Base-by-base conservation (phyloP, 2,113 vertebrate species). In the Geococcyx californianus region DNA sequence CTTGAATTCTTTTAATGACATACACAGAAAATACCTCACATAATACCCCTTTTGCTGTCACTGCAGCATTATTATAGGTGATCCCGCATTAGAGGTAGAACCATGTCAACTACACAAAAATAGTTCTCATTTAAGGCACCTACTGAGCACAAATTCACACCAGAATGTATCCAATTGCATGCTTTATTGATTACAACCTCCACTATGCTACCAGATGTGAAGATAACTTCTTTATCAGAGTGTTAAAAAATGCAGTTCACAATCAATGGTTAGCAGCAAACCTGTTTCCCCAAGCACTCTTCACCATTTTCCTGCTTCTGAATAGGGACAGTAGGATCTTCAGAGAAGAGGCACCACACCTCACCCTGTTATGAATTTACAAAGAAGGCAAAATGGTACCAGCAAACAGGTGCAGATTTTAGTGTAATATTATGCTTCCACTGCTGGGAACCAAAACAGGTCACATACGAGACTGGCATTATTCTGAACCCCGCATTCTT, bases 381-480 rank as follows among this genome's bases (percentile, higher is more conserved):
- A 60, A 55, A 55, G 42, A 44, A 56, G 7, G 14, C 6, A 76
- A 90, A 59, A 44, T 2, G 7, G 87, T 77, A 51, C 20, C 20
- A 51, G 60, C 34, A 66, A 85, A 58, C 11, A 72, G 33, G 36
- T 38, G 49, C 6, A 34, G 33, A 40, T 34, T 40, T 45, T 16
- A 51, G 42, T 6, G 12, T 55, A 55, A 42, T 49, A 31, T 33
- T 26, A 62, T 7, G 24, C 16, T 40, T 51, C 67, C 60, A 26
- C 29, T 45, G 36, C 25, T 36, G 69, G 28, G 24, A 60, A 52
- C 12, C 15, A 16, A 31, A 55, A 55, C 40, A 90, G 26, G 23
- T 64, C 25, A 66, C 0, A 0, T 16, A 31, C 1, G 16, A 59
- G 31, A 79, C 0, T 5, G 7, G 7, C 49, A 34, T 23, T 69